These are phyloP conservation scores for Hyposmocoma kahamanoa DNA, from an alignment of 1,140 invertebrate genomes.

Conservation along the genomic window DNA sequence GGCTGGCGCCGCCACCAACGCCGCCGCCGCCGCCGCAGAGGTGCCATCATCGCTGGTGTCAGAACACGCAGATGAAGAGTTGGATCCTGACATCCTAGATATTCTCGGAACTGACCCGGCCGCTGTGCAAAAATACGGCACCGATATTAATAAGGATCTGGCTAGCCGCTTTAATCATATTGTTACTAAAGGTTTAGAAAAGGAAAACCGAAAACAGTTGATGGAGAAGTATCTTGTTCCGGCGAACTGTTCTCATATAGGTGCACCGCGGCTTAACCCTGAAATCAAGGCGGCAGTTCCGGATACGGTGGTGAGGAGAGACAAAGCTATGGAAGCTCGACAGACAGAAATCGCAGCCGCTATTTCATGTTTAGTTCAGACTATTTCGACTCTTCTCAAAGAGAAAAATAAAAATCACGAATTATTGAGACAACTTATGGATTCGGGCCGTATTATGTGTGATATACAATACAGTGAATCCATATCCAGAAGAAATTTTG, in stretches of 20 bases:
- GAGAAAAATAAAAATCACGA: neutral
- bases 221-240: neutral
- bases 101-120: neutral
- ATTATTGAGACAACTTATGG: neutral
- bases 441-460: neutral
- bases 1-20: neutral
- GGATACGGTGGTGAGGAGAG: neutral
- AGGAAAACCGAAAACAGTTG: neutral
- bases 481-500: neutral
- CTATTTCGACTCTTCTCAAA: neutral
- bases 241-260: neutral
- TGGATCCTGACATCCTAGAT: neutral
- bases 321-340: neutral
- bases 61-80: neutral
- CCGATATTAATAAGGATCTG: neutral
- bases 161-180: neutral
- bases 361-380: neutral
- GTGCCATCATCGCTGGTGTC: neutral
- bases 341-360: neutral
- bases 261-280: neutral
- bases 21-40: too few relatives aligned
- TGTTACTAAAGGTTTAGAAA: neutral
- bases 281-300: neutral
- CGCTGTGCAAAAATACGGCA: neutral
- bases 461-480: constrained; percentile 1